Evolutionary conservation across 2,797 vertebrate species (phyloP).

Genomic region (Chrosomus eos): DNA sequence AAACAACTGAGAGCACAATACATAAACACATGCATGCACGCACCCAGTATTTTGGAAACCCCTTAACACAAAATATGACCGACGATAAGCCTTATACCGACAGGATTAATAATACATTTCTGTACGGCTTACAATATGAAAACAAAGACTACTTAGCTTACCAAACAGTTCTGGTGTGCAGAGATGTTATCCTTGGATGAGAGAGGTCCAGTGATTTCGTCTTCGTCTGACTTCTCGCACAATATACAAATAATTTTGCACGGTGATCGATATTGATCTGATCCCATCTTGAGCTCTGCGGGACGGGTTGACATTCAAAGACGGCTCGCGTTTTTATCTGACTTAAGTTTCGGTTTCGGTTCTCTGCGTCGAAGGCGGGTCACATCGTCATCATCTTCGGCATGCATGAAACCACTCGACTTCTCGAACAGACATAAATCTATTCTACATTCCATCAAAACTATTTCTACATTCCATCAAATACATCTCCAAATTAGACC

Average conservation of each 20-base stretch:
- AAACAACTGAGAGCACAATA: constrained; percentile 65
- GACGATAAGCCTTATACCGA: not conserved
- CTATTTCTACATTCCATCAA: not conserved
- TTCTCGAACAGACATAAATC: not conserved
- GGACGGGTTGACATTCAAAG: not conserved
- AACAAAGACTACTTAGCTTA: constrained; percentile 51
- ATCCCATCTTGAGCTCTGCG: not conserved
- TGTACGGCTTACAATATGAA: not conserved
- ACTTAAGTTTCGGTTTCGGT: not conserved
- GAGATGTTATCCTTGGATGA: constrained; percentile 57
- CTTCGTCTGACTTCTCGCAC: constrained; percentile 63
- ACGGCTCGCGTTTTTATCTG: not conserved
- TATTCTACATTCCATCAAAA: not conserved
- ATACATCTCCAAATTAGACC: too few species aligned
- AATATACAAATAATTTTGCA: constrained; percentile 53
- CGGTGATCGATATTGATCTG: not conserved
- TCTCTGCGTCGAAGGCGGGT: not conserved
- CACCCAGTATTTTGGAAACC: not conserved
- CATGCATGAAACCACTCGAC: not conserved
- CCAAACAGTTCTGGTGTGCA: constrained; percentile 78
- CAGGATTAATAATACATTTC: not conserved
- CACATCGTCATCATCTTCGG: too few species aligned
- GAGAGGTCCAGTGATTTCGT: constrained; percentile 62
- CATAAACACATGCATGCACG: not conserved
- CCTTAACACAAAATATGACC: not conserved